These are phyloP conservation scores for Enteromius radiatus DNA, from an alignment of 2,797 vertebrate genomes.

Conservation along the genomic window DNA sequence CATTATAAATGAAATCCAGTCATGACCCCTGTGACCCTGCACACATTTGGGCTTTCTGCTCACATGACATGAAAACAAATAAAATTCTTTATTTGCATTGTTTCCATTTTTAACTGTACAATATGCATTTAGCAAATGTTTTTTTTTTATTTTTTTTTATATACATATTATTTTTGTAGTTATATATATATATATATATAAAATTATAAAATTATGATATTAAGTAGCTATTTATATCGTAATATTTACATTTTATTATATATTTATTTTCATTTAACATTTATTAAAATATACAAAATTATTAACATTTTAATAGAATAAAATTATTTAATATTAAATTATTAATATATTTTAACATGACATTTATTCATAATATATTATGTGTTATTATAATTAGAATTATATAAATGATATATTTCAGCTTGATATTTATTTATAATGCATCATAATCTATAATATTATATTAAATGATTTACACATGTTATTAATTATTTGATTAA, in stretches of 20 bases:
- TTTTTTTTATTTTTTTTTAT: neutral
- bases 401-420: too few species aligned
- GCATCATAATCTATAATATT: too few species aligned
- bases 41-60: neutral
- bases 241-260: too few species aligned
- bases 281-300: neutral
- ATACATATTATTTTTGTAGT: too few species aligned
- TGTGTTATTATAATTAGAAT: too few species aligned
- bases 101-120: neutral
- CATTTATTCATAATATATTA: too few species aligned
- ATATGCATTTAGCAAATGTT: neutral
- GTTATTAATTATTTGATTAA: neutral
- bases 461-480: neutral
- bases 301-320: too few species aligned
- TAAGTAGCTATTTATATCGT: too few species aligned
- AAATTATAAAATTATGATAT: too few species aligned
- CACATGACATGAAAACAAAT: neutral
- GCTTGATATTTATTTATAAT: neutral
- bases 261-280: neutral
- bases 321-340: too few species aligned
- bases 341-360: too few species aligned
- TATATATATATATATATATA: too few species aligned
- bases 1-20: constrained; percentile 25
- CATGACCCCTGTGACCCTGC: neutral
- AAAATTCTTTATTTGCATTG: neutral